These are phyloP conservation scores for Pollenia labialis DNA, from an alignment of 2,888 invertebrate genomes.

Conservation along the genomic window DNA sequence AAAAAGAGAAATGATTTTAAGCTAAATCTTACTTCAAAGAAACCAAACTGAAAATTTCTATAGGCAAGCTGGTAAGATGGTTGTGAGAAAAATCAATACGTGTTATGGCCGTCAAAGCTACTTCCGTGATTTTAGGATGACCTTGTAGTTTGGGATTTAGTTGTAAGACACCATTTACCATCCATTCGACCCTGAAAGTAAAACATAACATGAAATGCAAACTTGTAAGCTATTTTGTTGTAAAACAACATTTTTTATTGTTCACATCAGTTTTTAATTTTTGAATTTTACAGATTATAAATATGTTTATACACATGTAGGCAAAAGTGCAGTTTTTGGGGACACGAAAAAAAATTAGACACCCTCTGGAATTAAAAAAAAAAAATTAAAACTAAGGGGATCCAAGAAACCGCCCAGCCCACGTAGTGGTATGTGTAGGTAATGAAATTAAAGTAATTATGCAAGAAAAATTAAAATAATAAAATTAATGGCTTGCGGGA, in stretches of 20 bases:
- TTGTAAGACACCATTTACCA: constrained; percentile 92
- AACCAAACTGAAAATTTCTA: constrained; percentile 92
- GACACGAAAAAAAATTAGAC: too few relatives aligned
- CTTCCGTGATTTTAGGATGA: constrained; percentile 87
- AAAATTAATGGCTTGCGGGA: too few relatives aligned
- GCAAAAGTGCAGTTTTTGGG: too few relatives aligned
- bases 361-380: too few relatives aligned
- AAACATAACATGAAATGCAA: background rate
- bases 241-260: background rate
- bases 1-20: background rate
- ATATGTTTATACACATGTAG: too few relatives aligned
- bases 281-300: too few relatives aligned
- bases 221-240: background rate
- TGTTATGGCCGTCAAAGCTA: constrained; percentile 95
- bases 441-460: too few relatives aligned
- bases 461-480: too few relatives aligned
- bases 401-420: too few relatives aligned
- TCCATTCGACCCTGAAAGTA: constrained; percentile 88
- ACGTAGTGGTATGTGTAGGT: too few relatives aligned
- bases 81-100: constrained; percentile 97
- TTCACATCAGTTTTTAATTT: background rate
- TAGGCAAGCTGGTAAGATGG: constrained; percentile 91
- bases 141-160: constrained; percentile 93
- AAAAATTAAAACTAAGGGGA: too few relatives aligned
- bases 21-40: constrained; percentile 87